Base-by-base conservation (phyloP, 2,113 vertebrate genomes). In the Pelecanoides urinatrix region DNA sequence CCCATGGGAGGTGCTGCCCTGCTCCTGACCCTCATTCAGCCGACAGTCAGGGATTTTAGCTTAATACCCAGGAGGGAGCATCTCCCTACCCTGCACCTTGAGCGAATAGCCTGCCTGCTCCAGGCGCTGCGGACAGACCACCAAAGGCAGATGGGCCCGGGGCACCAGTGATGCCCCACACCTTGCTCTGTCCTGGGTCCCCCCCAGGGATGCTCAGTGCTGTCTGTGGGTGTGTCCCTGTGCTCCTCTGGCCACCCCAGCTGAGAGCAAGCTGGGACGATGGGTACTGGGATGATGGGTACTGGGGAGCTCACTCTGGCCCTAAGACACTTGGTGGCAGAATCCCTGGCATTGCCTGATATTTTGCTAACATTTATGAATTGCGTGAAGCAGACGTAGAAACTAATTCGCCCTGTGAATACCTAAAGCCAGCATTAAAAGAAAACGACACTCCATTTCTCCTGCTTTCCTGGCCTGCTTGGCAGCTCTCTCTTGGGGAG, bases 401-500 rank as follows among this genome's bases (percentile, higher is more conserved):
- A 52, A 82, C 59, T 42, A 26, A n/a, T 78, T 92, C 1, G 0
- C 9, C 19, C 13, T 77, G 10, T 21, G 77, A 27, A 49, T 50
- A 55, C 8, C 56, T 71, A 21, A 44, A 85, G 27, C 5, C 47
- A 70, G 38, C 26, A 21, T 72, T 83, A 56, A 90, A 84, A 73
- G 63, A 20, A 88, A 92, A 62, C 2, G 1, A 12, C 3, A 2
- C 13, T 42, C 49, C 6, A 4, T 5, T 70, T 44, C 34, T 94
- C 47, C 13, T 0, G 2, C 62, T 86, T 80, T 76, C n/a, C n/a
- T 0, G 0, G 25, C 16, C 42, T 1, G 3, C 25, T 62, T 5
- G 1, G 42, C 71, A 75, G 17, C 5, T 40, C 5, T 16, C 29
- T 61, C 61, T 26, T 20, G 22, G 42, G 13, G 23, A 65, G 58